These are phyloP conservation scores for Eupithecia centaureata DNA, from an alignment of 2,888 invertebrate species.

Conservation along the genomic window DNA sequence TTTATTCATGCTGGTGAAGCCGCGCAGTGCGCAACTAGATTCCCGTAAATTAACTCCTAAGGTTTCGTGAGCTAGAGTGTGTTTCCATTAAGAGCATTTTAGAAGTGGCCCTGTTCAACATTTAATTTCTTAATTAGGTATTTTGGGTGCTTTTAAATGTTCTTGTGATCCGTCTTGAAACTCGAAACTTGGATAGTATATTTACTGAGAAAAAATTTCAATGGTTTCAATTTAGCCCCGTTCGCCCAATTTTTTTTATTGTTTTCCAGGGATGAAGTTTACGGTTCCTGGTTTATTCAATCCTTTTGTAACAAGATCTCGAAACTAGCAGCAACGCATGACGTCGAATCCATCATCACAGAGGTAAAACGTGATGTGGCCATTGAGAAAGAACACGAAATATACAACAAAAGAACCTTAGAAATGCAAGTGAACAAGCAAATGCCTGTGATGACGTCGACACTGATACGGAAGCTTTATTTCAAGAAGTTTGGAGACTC, in stretches of 20 bases:
- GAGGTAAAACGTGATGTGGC: constrained; percentile 69
- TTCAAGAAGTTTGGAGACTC: constrained; percentile 57
- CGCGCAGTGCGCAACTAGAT: too few species aligned
- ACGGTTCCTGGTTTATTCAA: constrained; percentile 74
- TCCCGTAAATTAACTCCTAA: too few species aligned
- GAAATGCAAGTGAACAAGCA: constrained; percentile 59
- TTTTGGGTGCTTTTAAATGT: not conserved
- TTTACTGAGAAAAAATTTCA: too few species aligned
- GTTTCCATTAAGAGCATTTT: too few species aligned
- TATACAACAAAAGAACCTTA: constrained; percentile 52
- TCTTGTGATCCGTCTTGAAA: not conserved
- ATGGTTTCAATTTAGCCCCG: too few species aligned
- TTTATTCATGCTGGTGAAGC: too few species aligned
- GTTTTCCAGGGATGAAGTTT: constrained; percentile 34
- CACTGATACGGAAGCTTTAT: constrained; percentile 65
- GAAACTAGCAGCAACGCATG: constrained; percentile 51
- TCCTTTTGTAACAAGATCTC: constrained; percentile 66
- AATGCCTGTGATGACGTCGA: constrained; percentile 44
- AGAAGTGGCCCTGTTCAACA: too few species aligned
- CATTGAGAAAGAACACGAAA: constrained; percentile 55
- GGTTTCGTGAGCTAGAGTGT: too few species aligned
- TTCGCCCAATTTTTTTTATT: not conserved
- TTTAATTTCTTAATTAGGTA: too few species aligned
- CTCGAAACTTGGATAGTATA: too few species aligned
- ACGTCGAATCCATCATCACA: constrained; percentile 67